Percentiles rank a stretch among this genome's conserved stretches.
phyloP scores from a whole-genome alignment of 2,888 invertebrate genomes.

The Platycheirus rosarum region DNA sequence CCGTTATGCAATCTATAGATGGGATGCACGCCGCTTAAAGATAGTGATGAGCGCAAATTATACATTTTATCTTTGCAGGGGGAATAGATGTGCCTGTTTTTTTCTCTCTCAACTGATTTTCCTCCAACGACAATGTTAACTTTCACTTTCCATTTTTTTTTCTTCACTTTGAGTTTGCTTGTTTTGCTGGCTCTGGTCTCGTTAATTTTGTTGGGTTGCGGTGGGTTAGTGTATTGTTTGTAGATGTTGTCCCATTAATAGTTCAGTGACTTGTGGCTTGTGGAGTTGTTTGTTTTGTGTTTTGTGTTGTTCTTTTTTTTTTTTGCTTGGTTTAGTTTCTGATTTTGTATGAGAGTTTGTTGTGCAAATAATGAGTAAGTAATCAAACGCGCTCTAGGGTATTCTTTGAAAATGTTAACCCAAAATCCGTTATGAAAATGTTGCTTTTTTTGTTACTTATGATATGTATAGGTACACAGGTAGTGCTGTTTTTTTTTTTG shows the following conservation, averaged over 20 bases:
- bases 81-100: conserved; percentile 18
- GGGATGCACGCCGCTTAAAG: conserved; percentile 23
- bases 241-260: conserved; percentile 65
- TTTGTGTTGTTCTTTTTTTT: neutral
- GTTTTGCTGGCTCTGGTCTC: conserved; percentile 28
- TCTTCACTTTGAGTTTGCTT: conserved; percentile 47
- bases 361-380: conserved; percentile 39
- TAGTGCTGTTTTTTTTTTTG: conserved; percentile 47
- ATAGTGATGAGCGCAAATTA: conserved; percentile 53
- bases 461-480: too few relatives aligned
- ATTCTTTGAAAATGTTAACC: conserved; percentile 57
- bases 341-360: conserved; percentile 22
- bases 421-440: conserved; percentile 67
- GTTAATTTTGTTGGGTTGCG: conserved; percentile 19
- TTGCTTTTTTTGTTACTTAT: conserved; percentile 12
- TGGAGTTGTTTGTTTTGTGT: conserved; percentile 44
- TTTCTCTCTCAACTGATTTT: conserved; percentile 28
- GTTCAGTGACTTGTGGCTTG: conserved; percentile 72
- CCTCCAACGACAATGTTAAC: conserved; percentile 57
- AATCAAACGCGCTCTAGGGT: conserved; percentile 62
- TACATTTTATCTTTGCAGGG: conserved; percentile 29
- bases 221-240: conserved; percentile 30
- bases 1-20: conserved; percentile 54
- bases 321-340: conserved; percentile 8
- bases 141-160: conserved; percentile 65